Conservation (phyloP, 2,888 invertebrate genomes). For the Dasysyrphus albostriatus region DNA sequence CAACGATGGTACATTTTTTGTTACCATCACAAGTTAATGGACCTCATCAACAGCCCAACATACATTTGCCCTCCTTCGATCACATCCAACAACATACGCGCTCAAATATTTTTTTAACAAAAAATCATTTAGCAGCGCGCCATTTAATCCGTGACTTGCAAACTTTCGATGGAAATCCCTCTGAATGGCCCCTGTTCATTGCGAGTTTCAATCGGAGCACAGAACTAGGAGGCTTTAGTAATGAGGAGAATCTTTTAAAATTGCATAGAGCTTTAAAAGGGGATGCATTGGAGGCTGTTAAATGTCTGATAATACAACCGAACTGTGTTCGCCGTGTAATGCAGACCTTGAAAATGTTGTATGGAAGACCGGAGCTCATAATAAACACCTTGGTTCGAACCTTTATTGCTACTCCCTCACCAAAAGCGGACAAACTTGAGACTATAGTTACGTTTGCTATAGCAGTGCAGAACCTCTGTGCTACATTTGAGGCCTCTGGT, state of each 20-base stretch:
- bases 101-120: conserved; percentile 16
- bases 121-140: no score
- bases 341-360: conserved; percentile 14
- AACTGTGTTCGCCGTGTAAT: conserved; percentile 25
- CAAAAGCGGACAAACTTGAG: conserved; percentile 6
- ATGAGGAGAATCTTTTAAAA: background rate
- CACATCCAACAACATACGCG: background rate
- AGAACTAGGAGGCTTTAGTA: conserved; percentile 5
- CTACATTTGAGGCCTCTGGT: conserved; percentile 1
- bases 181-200: no score
- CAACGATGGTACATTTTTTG: no score
- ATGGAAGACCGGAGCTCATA: conserved; percentile 34
- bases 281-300: conserved; percentile 19
- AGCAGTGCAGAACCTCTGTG: conserved; percentile 30
- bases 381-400: conserved; percentile 4
- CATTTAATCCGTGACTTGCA: no score
- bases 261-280: conserved; percentile 23
- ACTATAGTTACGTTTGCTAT: conserved; percentile 6
- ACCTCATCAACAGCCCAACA: no score
- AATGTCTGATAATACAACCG: conserved; percentile 40
- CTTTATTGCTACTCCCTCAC: conserved; percentile 1
- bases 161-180: no score
- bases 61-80: background rate
- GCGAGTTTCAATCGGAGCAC: no score
- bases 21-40: no score